Conservation (phyloP, 2,113 vertebrate species). For the Upupa epops region DNA sequence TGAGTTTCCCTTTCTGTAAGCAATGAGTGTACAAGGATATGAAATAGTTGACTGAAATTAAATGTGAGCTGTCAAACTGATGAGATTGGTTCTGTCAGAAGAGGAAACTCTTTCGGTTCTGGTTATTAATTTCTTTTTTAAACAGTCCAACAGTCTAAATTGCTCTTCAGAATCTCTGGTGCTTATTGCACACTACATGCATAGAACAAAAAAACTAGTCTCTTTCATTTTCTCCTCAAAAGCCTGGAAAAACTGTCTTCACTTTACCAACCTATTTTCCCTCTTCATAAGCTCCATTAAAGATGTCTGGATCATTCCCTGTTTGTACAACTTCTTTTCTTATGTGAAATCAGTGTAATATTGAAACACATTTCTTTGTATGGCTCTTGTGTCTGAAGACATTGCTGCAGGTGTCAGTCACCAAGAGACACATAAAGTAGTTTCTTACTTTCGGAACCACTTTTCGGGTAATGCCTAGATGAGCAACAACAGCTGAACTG, state of each 20-base stretch:
- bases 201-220: not conserved
- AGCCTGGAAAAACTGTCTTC: not conserved
- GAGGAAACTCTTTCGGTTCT: not conserved
- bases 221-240: not conserved
- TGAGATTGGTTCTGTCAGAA: not conserved
- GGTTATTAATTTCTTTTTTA: not conserved
- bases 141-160: not conserved
- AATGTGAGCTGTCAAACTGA: slow-evolving; percentile 29
- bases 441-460: not conserved
- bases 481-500: not conserved
- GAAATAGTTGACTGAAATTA: slow-evolving; percentile 4
- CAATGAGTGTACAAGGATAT: not conserved
- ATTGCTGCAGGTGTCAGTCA: not conserved
- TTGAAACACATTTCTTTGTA: not conserved
- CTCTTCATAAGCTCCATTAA: not conserved
- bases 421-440: not conserved
- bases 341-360: not conserved
- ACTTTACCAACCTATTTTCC: not conserved
- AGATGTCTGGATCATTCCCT: not conserved
- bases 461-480: not conserved
- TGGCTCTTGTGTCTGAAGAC: not conserved
- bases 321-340: not conserved
- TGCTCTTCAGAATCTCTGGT: not conserved
- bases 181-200: not conserved
- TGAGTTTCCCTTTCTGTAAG: not conserved